Evolutionary conservation across 2,113 vertebrate species (phyloP).

Genomic region (Hydrochoerus hydrochaeris): DNA sequence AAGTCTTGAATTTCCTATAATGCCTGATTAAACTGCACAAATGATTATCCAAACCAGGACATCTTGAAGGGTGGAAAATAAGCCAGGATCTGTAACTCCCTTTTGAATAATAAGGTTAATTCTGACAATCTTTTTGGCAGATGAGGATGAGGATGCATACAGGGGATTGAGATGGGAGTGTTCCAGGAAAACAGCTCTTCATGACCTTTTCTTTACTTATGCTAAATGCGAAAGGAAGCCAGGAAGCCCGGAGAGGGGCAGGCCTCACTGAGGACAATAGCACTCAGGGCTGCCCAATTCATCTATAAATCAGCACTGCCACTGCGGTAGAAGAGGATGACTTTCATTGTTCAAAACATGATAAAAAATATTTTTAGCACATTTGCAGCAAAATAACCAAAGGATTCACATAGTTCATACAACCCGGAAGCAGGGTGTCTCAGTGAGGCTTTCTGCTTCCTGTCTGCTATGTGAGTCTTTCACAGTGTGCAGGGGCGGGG

Average conservation of each 20-base stretch:
- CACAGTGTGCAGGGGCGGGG: not conserved
- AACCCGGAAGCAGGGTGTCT: not conserved
- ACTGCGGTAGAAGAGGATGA: not conserved
- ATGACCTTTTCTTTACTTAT: not conserved
- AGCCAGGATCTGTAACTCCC: not conserved
- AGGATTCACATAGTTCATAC: not conserved
- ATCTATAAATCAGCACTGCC: not conserved
- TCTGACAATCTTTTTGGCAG: not conserved
- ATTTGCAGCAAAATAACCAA: conserved; percentile 10
- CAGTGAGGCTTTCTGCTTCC: not conserved
- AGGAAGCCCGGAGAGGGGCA: not conserved
- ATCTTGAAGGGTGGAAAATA: not conserved
- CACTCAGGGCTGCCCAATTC: not conserved
- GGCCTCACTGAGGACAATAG: not conserved
- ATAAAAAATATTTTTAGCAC: not conserved
- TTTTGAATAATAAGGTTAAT: not conserved
- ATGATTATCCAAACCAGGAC: not conserved
- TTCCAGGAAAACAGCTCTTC: not conserved
- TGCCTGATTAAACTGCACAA: not conserved
- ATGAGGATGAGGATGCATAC: not conserved
- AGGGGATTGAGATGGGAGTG: not conserved
- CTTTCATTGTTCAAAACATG: not conserved
- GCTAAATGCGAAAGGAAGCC: not conserved
- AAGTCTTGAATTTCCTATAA: not conserved
- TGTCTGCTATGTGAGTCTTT: not conserved